Evolutionary conservation across 2,113 vertebrate species (phyloP).

Genomic region (Hippocampus mohnikei): DNA sequence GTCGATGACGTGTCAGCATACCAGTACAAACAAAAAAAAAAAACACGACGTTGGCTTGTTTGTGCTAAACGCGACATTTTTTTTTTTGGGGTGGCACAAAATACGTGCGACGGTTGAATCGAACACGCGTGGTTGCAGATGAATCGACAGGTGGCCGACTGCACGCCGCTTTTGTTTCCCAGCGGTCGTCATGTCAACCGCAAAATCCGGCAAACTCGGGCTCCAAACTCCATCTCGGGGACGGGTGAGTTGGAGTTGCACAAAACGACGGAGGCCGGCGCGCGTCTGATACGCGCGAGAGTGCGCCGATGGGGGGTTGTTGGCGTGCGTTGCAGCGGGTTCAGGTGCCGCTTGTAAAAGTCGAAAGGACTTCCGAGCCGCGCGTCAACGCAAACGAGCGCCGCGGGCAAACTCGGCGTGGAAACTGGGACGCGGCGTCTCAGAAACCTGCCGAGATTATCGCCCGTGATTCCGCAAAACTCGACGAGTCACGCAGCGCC

Average conservation of each 20-base stretch:
- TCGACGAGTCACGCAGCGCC: neutral
- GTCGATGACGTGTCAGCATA: neutral
- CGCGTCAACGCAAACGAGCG: neutral
- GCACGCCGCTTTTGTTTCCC: conserved; percentile 18
- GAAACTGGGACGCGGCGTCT: neutral
- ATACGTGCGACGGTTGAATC: neutral
- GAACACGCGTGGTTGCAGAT: neutral
- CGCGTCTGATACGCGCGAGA: too few species aligned
- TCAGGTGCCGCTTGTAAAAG: neutral
- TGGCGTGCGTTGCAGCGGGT: neutral
- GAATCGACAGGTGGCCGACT: conserved; percentile 27
- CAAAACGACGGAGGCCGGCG: too few species aligned
- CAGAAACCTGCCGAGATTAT: neutral
- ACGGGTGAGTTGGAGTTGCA: too few species aligned
- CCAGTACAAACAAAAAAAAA: neutral
- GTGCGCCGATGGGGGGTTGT: neutral
- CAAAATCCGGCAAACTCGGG: neutral
- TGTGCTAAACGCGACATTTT: neutral
- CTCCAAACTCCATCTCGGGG: too few species aligned
- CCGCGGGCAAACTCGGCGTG: neutral
- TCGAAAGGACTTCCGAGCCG: neutral
- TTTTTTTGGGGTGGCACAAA: neutral
- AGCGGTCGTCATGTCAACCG: conserved; percentile 44
- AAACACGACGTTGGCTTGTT: neutral
- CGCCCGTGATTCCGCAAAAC: neutral